Conservation (phyloP, 2,797 vertebrate species). For the Spinus pinus region DNA sequence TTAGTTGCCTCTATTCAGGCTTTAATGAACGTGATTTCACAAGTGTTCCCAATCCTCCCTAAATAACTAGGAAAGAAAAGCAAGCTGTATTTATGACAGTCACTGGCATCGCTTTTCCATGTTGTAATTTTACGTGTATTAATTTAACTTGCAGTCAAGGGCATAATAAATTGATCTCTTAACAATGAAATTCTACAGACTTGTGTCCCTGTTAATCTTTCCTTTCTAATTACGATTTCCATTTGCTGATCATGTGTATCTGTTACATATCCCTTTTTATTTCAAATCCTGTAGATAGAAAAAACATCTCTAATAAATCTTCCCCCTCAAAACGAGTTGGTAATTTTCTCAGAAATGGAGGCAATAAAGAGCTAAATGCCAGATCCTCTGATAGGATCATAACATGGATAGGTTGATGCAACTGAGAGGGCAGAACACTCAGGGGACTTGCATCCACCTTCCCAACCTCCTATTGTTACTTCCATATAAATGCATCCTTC, state of each 20-base stretch:
- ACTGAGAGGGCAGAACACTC: not conserved
- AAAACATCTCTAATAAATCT: not conserved
- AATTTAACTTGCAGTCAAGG: not conserved
- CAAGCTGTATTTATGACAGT: not conserved
- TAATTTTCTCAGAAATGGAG: not conserved
- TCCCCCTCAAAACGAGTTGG: not conserved
- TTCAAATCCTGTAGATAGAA: not conserved
- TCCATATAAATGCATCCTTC: not conserved
- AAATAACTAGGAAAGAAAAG: not conserved
- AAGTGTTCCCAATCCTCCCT: not conserved
- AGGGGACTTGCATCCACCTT: not conserved
- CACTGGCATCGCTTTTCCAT: not conserved
- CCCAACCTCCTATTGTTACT: not conserved
- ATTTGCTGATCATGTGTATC: not conserved
- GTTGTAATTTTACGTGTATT: not conserved
- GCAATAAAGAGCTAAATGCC: not conserved
- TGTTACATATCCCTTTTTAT: not conserved
- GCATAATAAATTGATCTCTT: not conserved
- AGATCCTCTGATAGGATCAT: not conserved
- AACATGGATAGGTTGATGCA: not conserved
- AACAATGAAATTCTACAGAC: conserved; percentile 1
- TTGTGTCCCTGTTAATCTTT: not conserved
- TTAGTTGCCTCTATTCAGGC: not conserved
- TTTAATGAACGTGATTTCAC: conserved; percentile 20
- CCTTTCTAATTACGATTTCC: not conserved